Conservation (phyloP, 2,797 vertebrate genomes). For the Octomys mimax region DNA sequence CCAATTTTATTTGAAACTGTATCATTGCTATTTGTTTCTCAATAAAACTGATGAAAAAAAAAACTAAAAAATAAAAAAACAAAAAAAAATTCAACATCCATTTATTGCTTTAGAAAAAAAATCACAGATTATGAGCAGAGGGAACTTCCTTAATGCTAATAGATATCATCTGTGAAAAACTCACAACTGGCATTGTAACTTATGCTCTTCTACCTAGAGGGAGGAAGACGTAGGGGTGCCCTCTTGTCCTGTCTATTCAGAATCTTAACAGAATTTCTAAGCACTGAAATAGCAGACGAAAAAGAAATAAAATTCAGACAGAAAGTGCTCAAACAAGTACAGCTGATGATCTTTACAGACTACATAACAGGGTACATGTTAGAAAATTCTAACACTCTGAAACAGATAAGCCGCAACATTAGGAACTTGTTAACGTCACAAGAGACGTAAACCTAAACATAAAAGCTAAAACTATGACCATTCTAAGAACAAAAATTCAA, state of each 20-base stretch:
- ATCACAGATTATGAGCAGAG: neutral
- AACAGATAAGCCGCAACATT: neutral
- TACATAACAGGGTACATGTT: neutral
- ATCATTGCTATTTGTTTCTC: too few species aligned
- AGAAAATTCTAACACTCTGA: slow-evolving; percentile 13
- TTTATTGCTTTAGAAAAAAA: neutral
- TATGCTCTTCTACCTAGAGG: neutral
- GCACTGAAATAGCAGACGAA: neutral
- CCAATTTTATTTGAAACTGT: too few species aligned
- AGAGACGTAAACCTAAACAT: neutral
- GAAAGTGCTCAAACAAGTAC: neutral
- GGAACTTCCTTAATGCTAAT: neutral
- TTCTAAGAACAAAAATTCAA: neutral
- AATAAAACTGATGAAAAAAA: too few species aligned
- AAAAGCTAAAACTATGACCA: neutral
- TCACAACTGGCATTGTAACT: neutral
- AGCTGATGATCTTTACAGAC: neutral
- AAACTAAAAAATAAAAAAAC: too few species aligned
- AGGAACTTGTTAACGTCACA: neutral
- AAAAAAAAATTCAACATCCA: neutral
- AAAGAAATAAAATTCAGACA: neutral
- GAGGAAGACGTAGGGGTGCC: neutral
- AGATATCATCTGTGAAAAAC: neutral
- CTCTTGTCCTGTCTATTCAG: neutral
- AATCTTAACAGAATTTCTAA: neutral